Base-by-base conservation (phyloP, 1,140 invertebrate species). In the Diachasma alloeum region DNA sequence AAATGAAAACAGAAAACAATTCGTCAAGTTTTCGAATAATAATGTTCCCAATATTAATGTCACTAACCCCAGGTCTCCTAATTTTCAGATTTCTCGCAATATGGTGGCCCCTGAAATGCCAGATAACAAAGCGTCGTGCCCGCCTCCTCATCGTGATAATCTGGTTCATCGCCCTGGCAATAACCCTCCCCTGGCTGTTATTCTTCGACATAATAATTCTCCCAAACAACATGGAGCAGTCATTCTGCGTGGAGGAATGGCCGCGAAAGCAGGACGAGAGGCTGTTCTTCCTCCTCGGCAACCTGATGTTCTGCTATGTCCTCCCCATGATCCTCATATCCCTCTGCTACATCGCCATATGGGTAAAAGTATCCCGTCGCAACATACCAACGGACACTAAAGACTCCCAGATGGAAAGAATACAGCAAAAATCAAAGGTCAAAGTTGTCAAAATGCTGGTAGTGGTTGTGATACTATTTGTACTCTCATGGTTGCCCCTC, bases 381-480 rank as follows among this genome's bases (percentile, higher is more conserved):
- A 91, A 95, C 73, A 97, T 98, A 75, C 97, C 96, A 0, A 96
- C 95, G 0, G 96, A 97, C 81, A 95, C 96, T 0, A 96, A 97
- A 85, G 96, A 97, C 86, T 95, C 95, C 0, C 95, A 96, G 84
- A 96, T 97, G 93, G 95, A 97, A 85, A 91, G 94, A 46, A 95
- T 96, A 92, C 95, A 96, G 87, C 96, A 97, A 82, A 96, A 97
- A 87, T 97, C 96, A 11, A 97, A 97, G 90, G 94, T 95, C 19
- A 97, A 97, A 86, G 97, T 98, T 19, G 95, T 99, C 4, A 98
- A 98, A 89, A 99, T 99, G 98, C 90, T 99, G 74, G 93, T 98
- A 0, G 95, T 96, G 0, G 97, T 99, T 0, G 97, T 99, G 2
- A 94, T 98, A 15, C 90, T 98, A 0, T 99, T 99, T 88, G 96